Evolutionary conservation across 1,140 invertebrate genomes (phyloP).

Genomic region (Holcopasites calliopsidis): DNA sequence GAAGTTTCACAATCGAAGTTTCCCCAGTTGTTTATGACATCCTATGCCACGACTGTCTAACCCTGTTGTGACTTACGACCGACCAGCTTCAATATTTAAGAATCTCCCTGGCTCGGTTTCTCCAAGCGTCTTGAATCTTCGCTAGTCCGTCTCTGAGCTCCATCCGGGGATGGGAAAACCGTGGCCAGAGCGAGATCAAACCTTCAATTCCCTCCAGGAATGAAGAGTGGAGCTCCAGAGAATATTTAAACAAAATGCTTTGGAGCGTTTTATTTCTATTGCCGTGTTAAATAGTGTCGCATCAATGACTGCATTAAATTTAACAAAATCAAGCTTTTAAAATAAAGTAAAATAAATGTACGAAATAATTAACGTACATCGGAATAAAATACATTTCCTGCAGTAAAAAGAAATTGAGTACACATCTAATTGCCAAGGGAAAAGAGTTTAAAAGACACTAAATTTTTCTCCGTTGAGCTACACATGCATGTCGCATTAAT

Average conservation of each 20-base stretch:
- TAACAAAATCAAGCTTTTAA: too few species aligned
- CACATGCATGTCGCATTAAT: too few species aligned
- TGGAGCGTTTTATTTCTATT: too few species aligned
- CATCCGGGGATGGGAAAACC: background rate
- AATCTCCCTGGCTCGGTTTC: slow-evolving; percentile 28
- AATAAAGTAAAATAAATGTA: too few species aligned
- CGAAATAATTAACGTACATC: too few species aligned
- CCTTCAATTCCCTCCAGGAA: background rate
- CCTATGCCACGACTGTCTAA: slow-evolving; percentile 30
- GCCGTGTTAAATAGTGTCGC: too few species aligned
- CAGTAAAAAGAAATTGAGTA: too few species aligned
- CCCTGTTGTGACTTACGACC: slow-evolving; percentile 40
- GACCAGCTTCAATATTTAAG: slow-evolving; percentile 55
- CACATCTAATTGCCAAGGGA: background rate
- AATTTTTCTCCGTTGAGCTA: background rate
- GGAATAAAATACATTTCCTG: too few species aligned
- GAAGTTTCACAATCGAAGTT: slow-evolving; percentile 79
- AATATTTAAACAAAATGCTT: too few species aligned
- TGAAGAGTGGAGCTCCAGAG: too few species aligned
- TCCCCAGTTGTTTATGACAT: slow-evolving; percentile 77
- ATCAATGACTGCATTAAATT: too few species aligned
- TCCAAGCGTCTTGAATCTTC: slow-evolving; percentile 15
- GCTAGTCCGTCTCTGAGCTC: background rate
- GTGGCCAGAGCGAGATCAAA: background rate
- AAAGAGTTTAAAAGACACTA: background rate